A percentile compares a stretch with the other conserved stretches of the same genome.
Conservation (phyloP, 2,888 invertebrate genomes). For the Incurvaria masculella region DNA sequence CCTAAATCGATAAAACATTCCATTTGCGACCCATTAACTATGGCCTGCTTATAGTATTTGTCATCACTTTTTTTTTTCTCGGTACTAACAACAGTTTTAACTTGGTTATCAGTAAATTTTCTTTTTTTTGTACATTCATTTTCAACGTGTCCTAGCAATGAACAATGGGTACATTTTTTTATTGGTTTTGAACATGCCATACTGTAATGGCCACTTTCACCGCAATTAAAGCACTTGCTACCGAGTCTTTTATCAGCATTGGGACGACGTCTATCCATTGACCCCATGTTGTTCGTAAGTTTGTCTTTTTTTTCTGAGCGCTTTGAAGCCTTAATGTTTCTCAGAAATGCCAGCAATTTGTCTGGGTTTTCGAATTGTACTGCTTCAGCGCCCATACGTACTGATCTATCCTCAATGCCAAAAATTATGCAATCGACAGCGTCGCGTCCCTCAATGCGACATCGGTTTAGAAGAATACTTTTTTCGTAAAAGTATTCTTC, state of each 20-base stretch:
- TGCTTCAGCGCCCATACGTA: conserved; percentile 7
- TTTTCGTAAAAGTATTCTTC: conserved; percentile 15
- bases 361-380: conserved; percentile 6
- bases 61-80: no score
- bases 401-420: conserved; percentile 10
- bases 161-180: conserved; percentile 7
- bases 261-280: no score
- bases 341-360: background rate
- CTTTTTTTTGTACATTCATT: no score
- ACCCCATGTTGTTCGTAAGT: no score
- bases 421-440: conserved; percentile 11
- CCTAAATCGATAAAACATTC: conserved; percentile 12
- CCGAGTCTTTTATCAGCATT: no score
- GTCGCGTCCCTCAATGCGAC: conserved; percentile 8
- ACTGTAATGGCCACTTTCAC: conserved; percentile 5
- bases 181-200: conserved; percentile 3
- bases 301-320: no score
- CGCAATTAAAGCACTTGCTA: conserved; percentile 5
- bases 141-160: no score
- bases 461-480: conserved; percentile 10
- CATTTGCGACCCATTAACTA: conserved; percentile 4
- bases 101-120: no score
- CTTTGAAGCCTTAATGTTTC: background rate
- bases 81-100: no score
- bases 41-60: conserved; percentile 7